phyloP scores from a whole-genome alignment of 2,888 invertebrate species.

The Xestia xanthographa region DNA sequence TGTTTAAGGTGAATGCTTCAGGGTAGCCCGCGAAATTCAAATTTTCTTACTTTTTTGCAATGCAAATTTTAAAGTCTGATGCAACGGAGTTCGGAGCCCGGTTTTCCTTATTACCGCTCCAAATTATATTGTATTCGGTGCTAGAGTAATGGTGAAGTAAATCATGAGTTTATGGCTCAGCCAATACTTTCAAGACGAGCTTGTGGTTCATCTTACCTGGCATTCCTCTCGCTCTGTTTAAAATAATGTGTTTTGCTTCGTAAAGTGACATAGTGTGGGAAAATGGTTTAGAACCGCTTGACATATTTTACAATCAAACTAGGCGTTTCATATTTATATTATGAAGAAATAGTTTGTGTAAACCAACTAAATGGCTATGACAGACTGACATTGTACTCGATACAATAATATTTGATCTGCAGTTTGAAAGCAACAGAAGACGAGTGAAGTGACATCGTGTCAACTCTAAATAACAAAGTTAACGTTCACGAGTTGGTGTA shows the following conservation, averaged over 20 bases:
- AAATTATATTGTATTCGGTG: constrained; percentile 60
- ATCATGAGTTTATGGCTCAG: constrained; percentile 62
- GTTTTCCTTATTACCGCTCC: constrained; percentile 68
- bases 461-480: constrained; percentile 39
- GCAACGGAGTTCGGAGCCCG: constrained; percentile 39
- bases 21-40: no score
- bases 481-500: constrained; percentile 23
- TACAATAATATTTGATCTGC: constrained; percentile 32
- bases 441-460: constrained; percentile 24
- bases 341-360: background rate
- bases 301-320: constrained; percentile 20
- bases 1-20: no score
- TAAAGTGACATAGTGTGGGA: constrained; percentile 20
- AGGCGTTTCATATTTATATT: constrained; percentile 7
- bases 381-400: background rate
- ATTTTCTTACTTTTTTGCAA: no score
- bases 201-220: constrained; percentile 31
- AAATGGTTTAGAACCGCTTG: constrained; percentile 7
- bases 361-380: constrained; percentile 18
- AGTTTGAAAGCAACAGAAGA: constrained; percentile 31
- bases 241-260: constrained; percentile 28
- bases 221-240: constrained; percentile 39
- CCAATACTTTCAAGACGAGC: constrained; percentile 51
- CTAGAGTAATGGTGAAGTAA: constrained; percentile 58
- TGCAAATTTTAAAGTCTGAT: constrained; percentile 47